phyloP scores from a whole-genome alignment of 2,888 invertebrate genomes.

The Leptopilina drosophilae region DNA sequence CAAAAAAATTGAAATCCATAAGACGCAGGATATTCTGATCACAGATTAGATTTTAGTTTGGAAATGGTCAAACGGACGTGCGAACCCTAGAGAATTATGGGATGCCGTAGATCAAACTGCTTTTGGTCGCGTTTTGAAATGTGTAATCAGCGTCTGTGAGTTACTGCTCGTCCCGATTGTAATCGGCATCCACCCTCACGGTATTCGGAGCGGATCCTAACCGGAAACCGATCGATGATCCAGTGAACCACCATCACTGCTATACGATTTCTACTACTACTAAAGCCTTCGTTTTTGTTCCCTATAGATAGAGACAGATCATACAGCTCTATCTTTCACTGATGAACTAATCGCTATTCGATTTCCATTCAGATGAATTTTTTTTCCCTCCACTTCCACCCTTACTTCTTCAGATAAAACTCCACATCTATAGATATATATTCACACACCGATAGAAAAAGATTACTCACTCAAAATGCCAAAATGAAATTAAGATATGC shows the following conservation, averaged over 20 bases:
- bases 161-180: slow-evolving; percentile 70
- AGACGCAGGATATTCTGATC: not conserved
- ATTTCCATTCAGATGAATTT: slow-evolving; percentile 32
- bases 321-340: not conserved
- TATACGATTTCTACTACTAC: too few species aligned
- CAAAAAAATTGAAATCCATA: too few species aligned
- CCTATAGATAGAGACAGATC: not conserved
- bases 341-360: slow-evolving; percentile 35
- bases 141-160: slow-evolving; percentile 73
- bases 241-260: slow-evolving; percentile 18
- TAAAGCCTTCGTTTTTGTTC: slow-evolving; percentile 39
- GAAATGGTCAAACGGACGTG: not conserved
- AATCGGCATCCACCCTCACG: slow-evolving; percentile 60
- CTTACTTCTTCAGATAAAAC: not conserved
- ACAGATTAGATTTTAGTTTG: not conserved
- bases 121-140: slow-evolving; percentile 72
- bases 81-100: slow-evolving; percentile 63
- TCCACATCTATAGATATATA: not conserved
- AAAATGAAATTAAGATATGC: slow-evolving; percentile 7
- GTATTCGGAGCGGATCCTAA: slow-evolving; percentile 49
- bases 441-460: not conserved
- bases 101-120: slow-evolving; percentile 70
- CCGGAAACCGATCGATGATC: slow-evolving; percentile 56
- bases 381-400: not conserved
- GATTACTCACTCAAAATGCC: not conserved